Evolutionary conservation across 2,797 vertebrate genomes (phyloP).

Genomic region (Oryzias dopingdopingensis): DNA sequence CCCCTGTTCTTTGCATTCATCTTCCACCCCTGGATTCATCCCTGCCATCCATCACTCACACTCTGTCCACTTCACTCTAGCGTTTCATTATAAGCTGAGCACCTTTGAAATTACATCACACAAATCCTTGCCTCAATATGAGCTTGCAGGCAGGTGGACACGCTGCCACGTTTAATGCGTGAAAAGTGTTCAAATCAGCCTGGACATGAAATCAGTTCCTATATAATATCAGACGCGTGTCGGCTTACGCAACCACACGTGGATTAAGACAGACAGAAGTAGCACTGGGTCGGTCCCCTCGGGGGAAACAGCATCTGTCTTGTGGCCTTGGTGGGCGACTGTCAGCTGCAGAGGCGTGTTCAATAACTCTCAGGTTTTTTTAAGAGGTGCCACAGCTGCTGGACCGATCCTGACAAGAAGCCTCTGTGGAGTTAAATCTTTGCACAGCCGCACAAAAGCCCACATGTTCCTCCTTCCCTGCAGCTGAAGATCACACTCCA

Average conservation of each 20-base stretch:
- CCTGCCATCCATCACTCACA: conserved; percentile 1
- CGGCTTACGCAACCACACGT: too few species aligned
- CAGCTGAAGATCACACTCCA: neutral
- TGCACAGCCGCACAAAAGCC: neutral
- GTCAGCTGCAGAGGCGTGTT: conserved; percentile 8
- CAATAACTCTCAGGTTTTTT: conserved; percentile 41
- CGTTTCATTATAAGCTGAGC: conserved; percentile 2
- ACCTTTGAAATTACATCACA: conserved; percentile 20
- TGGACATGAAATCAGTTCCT: neutral
- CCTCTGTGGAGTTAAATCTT: conserved; percentile 18
- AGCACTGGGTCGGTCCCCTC: neutral
- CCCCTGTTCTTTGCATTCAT: too few species aligned
- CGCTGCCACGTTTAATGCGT: neutral
- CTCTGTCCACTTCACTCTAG: neutral
- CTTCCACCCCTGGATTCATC: too few species aligned
- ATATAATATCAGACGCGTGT: too few species aligned
- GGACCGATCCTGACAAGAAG: conserved; percentile 16
- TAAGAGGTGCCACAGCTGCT: conserved; percentile 32
- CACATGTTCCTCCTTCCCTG: neutral
- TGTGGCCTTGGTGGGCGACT: conserved; percentile 6
- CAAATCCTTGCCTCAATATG: conserved; percentile 13
- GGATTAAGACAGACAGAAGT: conserved; percentile 19
- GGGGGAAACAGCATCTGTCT: conserved; percentile 20
- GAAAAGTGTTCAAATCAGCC: neutral
- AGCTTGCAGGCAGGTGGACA: conserved; percentile 25